A percentile compares a stretch with the other conserved stretches of the same genome.
Conservation (phyloP, 2,113 vertebrate genomes). For the Perca flavescens region DNA sequence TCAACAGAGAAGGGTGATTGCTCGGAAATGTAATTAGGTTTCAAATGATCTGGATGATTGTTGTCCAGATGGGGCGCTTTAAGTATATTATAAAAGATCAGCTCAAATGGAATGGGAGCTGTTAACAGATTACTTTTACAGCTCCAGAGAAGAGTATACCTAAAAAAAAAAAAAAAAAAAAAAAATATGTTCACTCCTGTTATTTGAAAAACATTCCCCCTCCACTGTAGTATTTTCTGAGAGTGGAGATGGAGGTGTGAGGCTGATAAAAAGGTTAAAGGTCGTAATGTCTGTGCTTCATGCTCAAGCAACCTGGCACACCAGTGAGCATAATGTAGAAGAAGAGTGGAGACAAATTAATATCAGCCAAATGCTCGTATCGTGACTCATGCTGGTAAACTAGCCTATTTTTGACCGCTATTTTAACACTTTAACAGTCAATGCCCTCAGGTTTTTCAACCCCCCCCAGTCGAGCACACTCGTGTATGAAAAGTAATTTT, state of each 20-base stretch:
- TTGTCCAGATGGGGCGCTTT: conserved; percentile 33
- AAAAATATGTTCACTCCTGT: neutral
- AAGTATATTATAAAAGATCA: conserved; percentile 4
- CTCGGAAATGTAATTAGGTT: conserved; percentile 28
- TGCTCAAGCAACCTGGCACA: conserved; percentile 1
- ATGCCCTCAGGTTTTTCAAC: conserved; percentile 37
- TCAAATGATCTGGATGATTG: conserved; percentile 12
- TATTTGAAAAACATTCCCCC: conserved; percentile 9
- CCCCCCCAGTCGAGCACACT: conserved; percentile 17
- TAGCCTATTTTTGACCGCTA: conserved; percentile 23
- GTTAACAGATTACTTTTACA: neutral
- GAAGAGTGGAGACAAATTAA: conserved; percentile 46
- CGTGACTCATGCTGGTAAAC: conserved; percentile 9
- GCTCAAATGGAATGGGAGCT: neutral
- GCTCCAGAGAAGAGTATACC: neutral
- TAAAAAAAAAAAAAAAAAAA: neutral
- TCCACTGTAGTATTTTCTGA: neutral
- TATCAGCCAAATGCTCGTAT: conserved; percentile 28
- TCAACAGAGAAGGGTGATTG: conserved; percentile 7
- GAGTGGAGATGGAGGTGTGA: neutral
- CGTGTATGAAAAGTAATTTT: conserved; percentile 66
- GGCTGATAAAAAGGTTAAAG: neutral
- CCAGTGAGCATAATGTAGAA: conserved; percentile 11
- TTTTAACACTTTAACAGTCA: conserved; percentile 48
- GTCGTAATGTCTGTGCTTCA: conserved; percentile 3